Conservation (phyloP, 2,888 invertebrate genomes). For the Cephus runcator region DNA sequence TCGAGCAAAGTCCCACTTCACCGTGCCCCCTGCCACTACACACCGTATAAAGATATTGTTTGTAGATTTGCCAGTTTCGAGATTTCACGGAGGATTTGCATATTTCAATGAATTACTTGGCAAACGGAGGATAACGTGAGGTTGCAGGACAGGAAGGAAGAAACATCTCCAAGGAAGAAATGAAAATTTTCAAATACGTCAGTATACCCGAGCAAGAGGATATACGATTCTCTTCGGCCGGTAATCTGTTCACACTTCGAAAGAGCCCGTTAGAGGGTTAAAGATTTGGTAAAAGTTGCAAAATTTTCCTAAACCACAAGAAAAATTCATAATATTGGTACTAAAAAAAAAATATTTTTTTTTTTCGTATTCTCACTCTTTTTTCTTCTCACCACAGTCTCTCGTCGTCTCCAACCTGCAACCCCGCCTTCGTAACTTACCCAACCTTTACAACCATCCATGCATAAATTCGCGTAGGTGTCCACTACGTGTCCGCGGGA, state of each 20-base stretch:
- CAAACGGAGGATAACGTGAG: neutral
- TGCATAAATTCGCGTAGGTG: neutral
- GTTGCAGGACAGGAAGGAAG: neutral
- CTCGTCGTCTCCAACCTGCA: neutral
- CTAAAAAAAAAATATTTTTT: neutral
- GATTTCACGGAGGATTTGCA: slow-evolving; percentile 18
- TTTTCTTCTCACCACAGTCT: too few species aligned
- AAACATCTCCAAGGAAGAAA: neutral
- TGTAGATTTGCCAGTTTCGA: slow-evolving; percentile 21
- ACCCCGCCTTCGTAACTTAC: neutral
- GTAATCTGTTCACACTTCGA: neutral
- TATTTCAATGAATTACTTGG: slow-evolving; percentile 6
- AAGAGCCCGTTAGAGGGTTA: neutral
- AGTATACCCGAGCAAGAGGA: neutral
- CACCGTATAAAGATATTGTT: slow-evolving; percentile 14
- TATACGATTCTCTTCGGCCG: neutral
- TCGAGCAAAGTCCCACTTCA: neutral
- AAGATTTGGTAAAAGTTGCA: neutral
- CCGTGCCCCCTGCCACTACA: neutral
- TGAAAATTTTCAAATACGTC: neutral
- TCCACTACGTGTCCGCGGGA: neutral
- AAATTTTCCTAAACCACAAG: neutral
- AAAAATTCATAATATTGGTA: neutral
- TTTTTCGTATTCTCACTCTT: too few species aligned
- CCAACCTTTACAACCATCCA: neutral